These are phyloP conservation scores for Virgularia gustaviana DNA, from an alignment of 92 coral and sea anemone species.

Conservation along the genomic window DNA sequence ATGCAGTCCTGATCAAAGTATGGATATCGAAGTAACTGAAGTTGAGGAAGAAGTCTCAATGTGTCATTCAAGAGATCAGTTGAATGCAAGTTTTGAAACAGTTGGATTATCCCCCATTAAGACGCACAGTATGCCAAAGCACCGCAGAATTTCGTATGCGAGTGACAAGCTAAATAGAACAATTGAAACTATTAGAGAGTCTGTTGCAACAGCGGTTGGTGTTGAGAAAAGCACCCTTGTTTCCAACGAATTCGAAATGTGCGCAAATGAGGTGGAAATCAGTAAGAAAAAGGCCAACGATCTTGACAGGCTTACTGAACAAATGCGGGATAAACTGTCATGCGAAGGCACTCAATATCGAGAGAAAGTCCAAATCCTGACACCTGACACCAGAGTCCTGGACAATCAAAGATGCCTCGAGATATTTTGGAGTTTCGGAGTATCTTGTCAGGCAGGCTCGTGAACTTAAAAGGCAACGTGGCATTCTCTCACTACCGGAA, in stretches of 20 bases:
- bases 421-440: conserved; percentile 19
- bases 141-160: conserved; percentile 7
- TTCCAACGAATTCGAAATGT: neutral
- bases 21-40: neutral
- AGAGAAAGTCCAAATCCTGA: conserved; percentile 2
- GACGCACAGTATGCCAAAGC: conserved; percentile 13
- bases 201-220: conserved; percentile 8
- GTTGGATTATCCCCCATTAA: neutral
- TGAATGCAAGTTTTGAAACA: conserved; percentile 16
- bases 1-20: neutral
- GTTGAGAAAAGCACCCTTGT: conserved; percentile 1
- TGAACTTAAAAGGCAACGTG: conserved; percentile 11
- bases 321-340: neutral
- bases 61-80: neutral
- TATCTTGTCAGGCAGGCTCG: conserved; percentile 20
- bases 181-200: conserved; percentile 4
- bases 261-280: conserved; percentile 11
- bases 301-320: conserved; percentile 9
- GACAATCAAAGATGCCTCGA: conserved; percentile 17
- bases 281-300: conserved; percentile 24
- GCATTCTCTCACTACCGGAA: conserved; percentile 31
- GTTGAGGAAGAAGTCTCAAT: neutral
- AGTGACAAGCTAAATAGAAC: conserved; percentile 7
- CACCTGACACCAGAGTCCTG: conserved; percentile 15
- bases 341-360: conserved; percentile 17